Evolutionary conservation across 2,797 vertebrate species (phyloP), one percentile per base, ranked within the genome.

Genomic region (Sebastes nivosus): DNA sequence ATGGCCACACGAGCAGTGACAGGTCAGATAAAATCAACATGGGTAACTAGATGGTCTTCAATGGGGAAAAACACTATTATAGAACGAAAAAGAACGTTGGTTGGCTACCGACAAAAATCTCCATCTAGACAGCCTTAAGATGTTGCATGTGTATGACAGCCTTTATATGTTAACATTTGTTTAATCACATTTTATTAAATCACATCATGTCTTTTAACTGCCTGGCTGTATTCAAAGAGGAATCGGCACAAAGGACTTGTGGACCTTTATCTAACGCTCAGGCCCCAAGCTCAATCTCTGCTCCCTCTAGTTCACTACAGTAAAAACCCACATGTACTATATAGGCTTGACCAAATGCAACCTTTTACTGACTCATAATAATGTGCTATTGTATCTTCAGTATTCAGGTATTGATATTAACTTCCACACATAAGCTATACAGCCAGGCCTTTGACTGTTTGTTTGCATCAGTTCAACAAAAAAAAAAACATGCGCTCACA

Each of bases 181-280:
- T 75, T 80, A 73, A 89, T 83, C 55, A 34, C 34, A 72, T 71
- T 72, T 84, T 67, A 77, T 85, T 81, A 59, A 88, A 87, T 84
- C 75, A 36, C 60, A 72, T 80, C 59, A 25, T 78, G 68, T 72
- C 38, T 72, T 81, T 81, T 81, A 85, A 87, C 50, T 75, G 29
- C 72, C 63, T 61, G 54, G 50, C 52, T 59, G 32, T 54, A 75
- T 87, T 81, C 81, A 80, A 16, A 87, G 38, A 69, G 32, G 24
- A 86, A 61, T 11, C 50, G 22, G 20, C 64, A 68, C 71, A 68
- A 55, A 77, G 34, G 52, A 81, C 67, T 32, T 55, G 72, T 80
- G 72, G 67, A 32, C 32, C 8, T 95, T 95, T 95, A 94, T 89
- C 91, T 88, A 93, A 72, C 66, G 54, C 90, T 84, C 74, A 78